Base-by-base conservation (phyloP, 1,140 invertebrate genomes). In the Cephus cinctus region DNA sequence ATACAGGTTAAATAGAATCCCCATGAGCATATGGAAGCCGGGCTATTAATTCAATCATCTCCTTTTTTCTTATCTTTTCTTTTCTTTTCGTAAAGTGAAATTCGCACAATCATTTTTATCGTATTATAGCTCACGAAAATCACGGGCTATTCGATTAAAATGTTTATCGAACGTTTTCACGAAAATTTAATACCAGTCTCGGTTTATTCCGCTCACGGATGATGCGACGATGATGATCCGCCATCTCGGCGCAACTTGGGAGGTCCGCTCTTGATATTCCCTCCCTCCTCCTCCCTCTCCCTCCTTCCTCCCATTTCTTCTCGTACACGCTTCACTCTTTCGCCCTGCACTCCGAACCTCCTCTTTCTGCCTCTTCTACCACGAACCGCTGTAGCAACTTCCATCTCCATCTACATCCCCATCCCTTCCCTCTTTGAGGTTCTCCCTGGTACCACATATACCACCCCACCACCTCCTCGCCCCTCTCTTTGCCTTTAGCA, bases 211-310 rank as follows among this genome's bases (percentile, higher is more conserved):
- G 64, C 68, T 66, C 70, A 71, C 68, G 70, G 64, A 67, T 75
- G 71, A 74, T 65, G 68, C 65, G 69, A 71, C 59, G 67, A 73
- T 69, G 72, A 77, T 73, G 69, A 77, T 75, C 71, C 67, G 75
- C 72, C 75, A 76, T 77, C 73, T 71, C 73, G 58, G 52, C 70
- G 71, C 75, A 67, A 73, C 75, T 77, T 77, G 75, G 75, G 75
- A 77, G 73, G 75, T 77, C 75, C 71, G 69, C 72, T 76, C 72
- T 76, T 65, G 73, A 76, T 76, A 73, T 68, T 57, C 65, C 69
- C 34, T 12, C 56, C 52, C 43, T 38, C 39, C 52, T 47, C 31
- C 39, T 41, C 18, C 54, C 59, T 57, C 57, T 34, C 51, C 41
- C 56, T 47, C 56, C 54, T 54, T 56, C 63, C 57, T 45, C 56